These are phyloP conservation scores for Platysternon megacephalum DNA, from an alignment of 2,113 vertebrate genomes.

Conservation along the genomic window DNA sequence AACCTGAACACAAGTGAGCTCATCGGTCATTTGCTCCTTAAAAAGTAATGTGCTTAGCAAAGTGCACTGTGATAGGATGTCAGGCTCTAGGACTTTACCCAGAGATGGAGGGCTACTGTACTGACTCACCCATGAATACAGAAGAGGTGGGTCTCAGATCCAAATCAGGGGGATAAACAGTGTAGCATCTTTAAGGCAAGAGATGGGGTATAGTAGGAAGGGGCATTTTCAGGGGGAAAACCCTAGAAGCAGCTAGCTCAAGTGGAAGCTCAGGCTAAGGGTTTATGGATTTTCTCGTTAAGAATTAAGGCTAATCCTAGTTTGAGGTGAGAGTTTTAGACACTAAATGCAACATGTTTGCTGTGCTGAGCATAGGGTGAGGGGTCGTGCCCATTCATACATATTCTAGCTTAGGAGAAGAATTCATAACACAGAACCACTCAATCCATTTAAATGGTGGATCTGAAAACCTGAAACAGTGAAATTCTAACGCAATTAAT, in stretches of 20 bases:
- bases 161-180: neutral
- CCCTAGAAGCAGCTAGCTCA: neutral
- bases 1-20: neutral
- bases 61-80: neutral
- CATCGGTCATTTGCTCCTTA: neutral
- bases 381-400: neutral
- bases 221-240: neutral
- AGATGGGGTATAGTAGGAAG: neutral
- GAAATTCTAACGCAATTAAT: neutral
- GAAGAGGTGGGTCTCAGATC: neutral
- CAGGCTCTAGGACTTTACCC: neutral
- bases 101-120: neutral
- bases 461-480: neutral
- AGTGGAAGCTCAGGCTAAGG: neutral
- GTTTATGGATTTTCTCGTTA: rapidly evolving
- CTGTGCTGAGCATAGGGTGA: neutral
- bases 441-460: neutral
- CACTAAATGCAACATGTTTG: neutral
- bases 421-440: neutral
- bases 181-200: neutral
- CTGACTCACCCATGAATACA: neutral
- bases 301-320: neutral
- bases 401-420: neutral
- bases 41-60: neutral
- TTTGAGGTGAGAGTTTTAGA: neutral